Base-by-base conservation (phyloP, 2,797 vertebrate genomes). In the Brachyalestes nurse region DNA sequence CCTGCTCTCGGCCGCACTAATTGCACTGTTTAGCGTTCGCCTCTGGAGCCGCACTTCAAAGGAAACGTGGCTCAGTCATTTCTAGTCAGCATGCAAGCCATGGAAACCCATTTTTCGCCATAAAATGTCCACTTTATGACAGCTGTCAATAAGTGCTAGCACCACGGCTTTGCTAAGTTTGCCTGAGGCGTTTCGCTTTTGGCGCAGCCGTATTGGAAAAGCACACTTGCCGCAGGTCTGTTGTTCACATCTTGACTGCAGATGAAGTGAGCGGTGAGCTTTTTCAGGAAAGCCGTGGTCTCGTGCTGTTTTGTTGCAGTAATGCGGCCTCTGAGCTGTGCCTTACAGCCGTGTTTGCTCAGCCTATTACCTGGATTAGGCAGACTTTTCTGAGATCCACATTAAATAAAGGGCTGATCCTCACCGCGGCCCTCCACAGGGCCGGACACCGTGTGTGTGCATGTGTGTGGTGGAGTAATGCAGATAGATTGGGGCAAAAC, bases 321-420 rank as follows among this genome's bases (percentile, higher is more conserved):
- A 78, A 66, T 82, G 78, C 82, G 79, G 79, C 80, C 84, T 78
- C 84, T 53, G 89, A 84, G 88, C 85, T 78, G 84, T 85, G 90
- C 89, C 84, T 87, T 87, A 65, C 23, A 86, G 89, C 85, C 88
- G 82, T 92, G 82, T 94, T 94, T 92, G 87, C 87, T 90, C 88
- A 92, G 91, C 84, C 86, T 89, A 87, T 89, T 89, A 85, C 86
- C 0, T 65, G 89, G 92, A 93, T 94, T 93, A 92, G 90, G 79
- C 84, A 87, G 88, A 88, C 85, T 88, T 85, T 83, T 80, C 76
- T 71, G 85, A 82, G 83, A 91, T 91, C 89, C 84, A 87, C 85
- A 78, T 88, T 91, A 93, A 94, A 92, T 89, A 91, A 84, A 87
- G 86, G 73, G 75, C 82, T 89, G 90, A 90, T 89, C 91, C 78